Evolutionary conservation across 2,888 invertebrate species (phyloP).

Genomic region (Eupithecia insigniata): DNA sequence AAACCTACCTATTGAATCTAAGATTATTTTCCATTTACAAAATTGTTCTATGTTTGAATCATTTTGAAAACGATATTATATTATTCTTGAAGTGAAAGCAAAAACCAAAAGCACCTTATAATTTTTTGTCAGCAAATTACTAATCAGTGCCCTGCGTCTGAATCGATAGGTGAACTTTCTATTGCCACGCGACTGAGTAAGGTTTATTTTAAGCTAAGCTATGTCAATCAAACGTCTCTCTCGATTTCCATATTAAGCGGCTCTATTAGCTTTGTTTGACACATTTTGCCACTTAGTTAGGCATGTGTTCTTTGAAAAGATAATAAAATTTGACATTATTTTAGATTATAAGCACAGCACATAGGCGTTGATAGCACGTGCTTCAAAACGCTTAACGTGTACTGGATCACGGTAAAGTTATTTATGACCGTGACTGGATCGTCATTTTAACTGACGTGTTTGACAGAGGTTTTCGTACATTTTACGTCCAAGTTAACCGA

Average conservation of each 20-base stretch:
- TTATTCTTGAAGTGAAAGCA: neutral
- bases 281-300: neutral
- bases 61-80: neutral
- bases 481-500: too few relatives aligned
- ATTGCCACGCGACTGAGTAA: neutral
- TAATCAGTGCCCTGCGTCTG: neutral
- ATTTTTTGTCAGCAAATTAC: neutral
- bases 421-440: too few relatives aligned
- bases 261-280: neutral
- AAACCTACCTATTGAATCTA: too few relatives aligned
- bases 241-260: neutral
- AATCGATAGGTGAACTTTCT: neutral
- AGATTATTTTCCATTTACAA: too few relatives aligned
- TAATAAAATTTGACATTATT: too few relatives aligned
- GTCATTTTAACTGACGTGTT: too few relatives aligned
- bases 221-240: neutral
- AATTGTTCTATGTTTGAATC: too few relatives aligned
- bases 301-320: neutral
- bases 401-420: too few relatives aligned
- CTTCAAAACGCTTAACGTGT: too few relatives aligned
- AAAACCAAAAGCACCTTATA: neutral
- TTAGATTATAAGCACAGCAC: too few relatives aligned
- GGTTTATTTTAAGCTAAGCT: neutral
- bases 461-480: too few relatives aligned
- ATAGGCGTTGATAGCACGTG: too few relatives aligned